A percentile compares a stretch with the other conserved stretches of the same genome.
phyloP scores from a whole-genome alignment of 2,888 invertebrate species.

The Orchestes rusci region DNA sequence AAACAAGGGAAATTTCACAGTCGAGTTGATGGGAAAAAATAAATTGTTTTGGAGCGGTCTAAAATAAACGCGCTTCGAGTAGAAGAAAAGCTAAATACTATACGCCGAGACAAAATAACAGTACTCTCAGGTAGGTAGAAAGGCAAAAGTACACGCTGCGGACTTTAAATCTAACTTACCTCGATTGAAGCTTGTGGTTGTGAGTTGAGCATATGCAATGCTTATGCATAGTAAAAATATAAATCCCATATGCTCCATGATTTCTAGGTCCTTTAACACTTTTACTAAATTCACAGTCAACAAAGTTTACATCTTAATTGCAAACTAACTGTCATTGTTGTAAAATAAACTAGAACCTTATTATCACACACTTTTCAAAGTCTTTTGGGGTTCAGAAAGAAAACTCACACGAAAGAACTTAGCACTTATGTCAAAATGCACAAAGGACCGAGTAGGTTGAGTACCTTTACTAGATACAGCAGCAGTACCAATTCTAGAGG shows the following conservation, averaged over 20 bases:
- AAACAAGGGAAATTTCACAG: conserved; percentile 17
- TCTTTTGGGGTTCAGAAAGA: too few species aligned
- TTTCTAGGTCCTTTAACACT: conserved; percentile 8
- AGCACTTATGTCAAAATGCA: not conserved
- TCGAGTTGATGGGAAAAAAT: conserved; percentile 14
- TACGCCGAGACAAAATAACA: conserved; percentile 17
- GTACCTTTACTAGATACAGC: not conserved
- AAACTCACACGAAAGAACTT: too few species aligned
- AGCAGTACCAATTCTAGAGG: too few species aligned
- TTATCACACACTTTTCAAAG: not conserved
- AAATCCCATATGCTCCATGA: conserved; percentile 14
- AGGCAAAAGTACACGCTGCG: too few species aligned
- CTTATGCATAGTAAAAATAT: conserved; percentile 14
- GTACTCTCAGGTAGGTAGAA: conserved; percentile 18
- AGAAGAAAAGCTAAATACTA: conserved; percentile 7
- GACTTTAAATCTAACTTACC: conserved; percentile 22
- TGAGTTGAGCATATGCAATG: conserved; percentile 10
- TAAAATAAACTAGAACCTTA: not conserved
- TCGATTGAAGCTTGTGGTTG: conserved; percentile 8
- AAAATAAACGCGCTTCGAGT: conserved; percentile 4
- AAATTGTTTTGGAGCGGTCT: conserved; percentile 7
- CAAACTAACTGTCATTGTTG: too few species aligned
- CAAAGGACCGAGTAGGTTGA: not conserved
- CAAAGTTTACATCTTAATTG: conserved; percentile 18
- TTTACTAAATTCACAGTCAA: too few species aligned